A percentile compares a stretch with the other conserved stretches of the same genome.
phyloP scores from a whole-genome alignment of 2,113 vertebrate genomes.

The Anseranas semipalmata region DNA sequence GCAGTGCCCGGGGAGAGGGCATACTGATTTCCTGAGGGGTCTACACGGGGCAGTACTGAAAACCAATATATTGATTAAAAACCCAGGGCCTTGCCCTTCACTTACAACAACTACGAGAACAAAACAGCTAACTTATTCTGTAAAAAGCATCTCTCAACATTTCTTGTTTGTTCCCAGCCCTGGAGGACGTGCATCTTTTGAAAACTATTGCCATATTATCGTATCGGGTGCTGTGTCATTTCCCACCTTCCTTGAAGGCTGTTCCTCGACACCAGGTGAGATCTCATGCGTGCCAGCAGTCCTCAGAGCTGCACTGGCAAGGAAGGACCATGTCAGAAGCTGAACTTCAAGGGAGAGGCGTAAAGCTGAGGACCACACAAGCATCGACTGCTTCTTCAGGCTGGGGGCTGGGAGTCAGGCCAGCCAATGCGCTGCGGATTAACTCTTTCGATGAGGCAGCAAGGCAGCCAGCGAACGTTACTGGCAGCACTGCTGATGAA shows the following conservation, averaged over 20 bases:
- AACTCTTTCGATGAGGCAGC: neutral
- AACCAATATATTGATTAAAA: slow-evolving; percentile 1
- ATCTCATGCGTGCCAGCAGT: accelerated
- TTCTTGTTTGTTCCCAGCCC: neutral
- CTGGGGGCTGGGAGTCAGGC: neutral
- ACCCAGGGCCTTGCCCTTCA: neutral
- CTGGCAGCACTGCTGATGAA: neutral
- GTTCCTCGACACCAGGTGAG: neutral
- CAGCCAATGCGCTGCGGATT: neutral
- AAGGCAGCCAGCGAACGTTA: neutral
- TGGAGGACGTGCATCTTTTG: neutral
- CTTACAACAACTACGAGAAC: neutral
- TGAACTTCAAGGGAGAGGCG: neutral
- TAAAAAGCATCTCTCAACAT: neutral
- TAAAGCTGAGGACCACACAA: neutral
- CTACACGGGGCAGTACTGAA: neutral
- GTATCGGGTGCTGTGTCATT: accelerated
- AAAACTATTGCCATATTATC: neutral
- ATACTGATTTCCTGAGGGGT: accelerated
- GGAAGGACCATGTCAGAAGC: neutral
- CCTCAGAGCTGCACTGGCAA: neutral
- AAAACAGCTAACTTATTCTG: neutral
- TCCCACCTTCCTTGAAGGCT: neutral
- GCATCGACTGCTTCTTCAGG: neutral
- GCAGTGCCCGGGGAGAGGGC: accelerated